Conservation (phyloP, 2,888 invertebrate species). For the Nipponacmea schrenckii region DNA sequence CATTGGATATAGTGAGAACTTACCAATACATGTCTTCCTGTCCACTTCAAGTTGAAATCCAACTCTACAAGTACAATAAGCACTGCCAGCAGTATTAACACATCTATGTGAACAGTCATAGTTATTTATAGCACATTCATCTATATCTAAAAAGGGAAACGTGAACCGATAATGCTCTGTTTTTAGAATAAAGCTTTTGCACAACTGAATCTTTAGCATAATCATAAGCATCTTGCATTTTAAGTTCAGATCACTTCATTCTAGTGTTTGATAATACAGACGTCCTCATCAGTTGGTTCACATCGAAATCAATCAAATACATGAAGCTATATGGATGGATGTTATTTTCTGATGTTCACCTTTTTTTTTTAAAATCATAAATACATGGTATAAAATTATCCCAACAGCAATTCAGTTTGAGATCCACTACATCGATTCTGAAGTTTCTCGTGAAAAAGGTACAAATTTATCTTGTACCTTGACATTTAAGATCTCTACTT, state of each 20-base stretch:
- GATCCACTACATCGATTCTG: neutral
- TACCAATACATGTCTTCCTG: conserved; percentile 44
- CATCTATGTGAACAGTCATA: conserved; percentile 41
- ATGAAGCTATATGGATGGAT: too few relatives aligned
- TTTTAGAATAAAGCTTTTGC: too few relatives aligned
- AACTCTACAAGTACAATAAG: conserved; percentile 41
- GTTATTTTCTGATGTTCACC: too few relatives aligned
- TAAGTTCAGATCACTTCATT: too few relatives aligned
- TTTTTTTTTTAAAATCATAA: neutral
- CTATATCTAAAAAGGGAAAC: conserved; percentile 34
- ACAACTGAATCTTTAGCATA: too few relatives aligned
- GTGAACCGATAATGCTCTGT: too few relatives aligned
- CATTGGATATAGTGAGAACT: neutral
- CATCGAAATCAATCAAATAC: too few relatives aligned
- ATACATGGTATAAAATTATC: neutral
- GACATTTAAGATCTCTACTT: conserved; percentile 25
- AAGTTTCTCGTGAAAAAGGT: too few relatives aligned
- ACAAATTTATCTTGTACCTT: conserved; percentile 10
- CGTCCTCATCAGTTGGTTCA: neutral
- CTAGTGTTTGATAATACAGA: too few relatives aligned
- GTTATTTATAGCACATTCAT: conserved; percentile 39
- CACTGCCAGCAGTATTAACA: conserved; percentile 46
- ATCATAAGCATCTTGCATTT: too few relatives aligned
- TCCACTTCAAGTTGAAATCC: conserved; percentile 41
- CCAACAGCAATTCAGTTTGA: too few relatives aligned